A percentile compares a stretch with the other conserved stretches of the same genome.
phyloP scores from a whole-genome alignment of 2,797 vertebrate genomes.

The Trematomus bernacchii region DNA sequence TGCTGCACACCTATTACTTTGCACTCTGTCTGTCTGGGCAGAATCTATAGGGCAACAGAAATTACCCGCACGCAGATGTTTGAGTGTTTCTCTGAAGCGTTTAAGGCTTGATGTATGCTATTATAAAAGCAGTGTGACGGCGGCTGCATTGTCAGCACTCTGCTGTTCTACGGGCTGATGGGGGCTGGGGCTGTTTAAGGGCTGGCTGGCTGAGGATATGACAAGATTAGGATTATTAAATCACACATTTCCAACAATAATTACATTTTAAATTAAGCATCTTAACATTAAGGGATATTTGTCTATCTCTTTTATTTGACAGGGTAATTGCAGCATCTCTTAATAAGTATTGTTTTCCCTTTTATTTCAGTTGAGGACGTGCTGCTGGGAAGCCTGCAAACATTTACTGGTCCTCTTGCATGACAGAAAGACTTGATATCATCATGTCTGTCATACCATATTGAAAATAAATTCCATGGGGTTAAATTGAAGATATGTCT shows the following conservation, averaged over 20 bases:
- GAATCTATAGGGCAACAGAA: conserved; percentile 80
- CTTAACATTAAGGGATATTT: conserved; percentile 44
- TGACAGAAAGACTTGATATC: conserved; percentile 23
- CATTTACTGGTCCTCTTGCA: conserved; percentile 20
- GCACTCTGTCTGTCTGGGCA: conserved; percentile 67
- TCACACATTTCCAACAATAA: conserved; percentile 69
- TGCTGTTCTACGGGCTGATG: conserved; percentile 57
- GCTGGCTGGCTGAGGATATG: conserved; percentile 64
- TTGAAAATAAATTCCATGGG: conserved; percentile 26
- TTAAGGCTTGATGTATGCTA: conserved; percentile 83
- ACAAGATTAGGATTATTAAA: conserved; percentile 78
- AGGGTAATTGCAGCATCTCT: conserved; percentile 38
- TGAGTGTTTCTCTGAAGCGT: conserved; percentile 79
- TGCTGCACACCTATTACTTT: conserved; percentile 68
- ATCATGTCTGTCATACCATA: conserved; percentile 5
- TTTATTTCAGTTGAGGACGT: not conserved
- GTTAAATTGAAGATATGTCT: conserved; percentile 54
- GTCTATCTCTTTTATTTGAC: conserved; percentile 34
- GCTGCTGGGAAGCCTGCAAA: not conserved
- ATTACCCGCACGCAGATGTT: conserved; percentile 75
- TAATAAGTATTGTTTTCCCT: not conserved
- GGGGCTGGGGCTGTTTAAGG: conserved; percentile 58
- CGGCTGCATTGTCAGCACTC: conserved; percentile 80
- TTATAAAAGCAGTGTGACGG: conserved; percentile 80
- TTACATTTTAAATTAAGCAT: conserved; percentile 70